Percentiles rank a stretch among this genome's conserved stretches.
Conservation (phyloP, 2,888 invertebrate genomes). For the Thalpophila matura region DNA sequence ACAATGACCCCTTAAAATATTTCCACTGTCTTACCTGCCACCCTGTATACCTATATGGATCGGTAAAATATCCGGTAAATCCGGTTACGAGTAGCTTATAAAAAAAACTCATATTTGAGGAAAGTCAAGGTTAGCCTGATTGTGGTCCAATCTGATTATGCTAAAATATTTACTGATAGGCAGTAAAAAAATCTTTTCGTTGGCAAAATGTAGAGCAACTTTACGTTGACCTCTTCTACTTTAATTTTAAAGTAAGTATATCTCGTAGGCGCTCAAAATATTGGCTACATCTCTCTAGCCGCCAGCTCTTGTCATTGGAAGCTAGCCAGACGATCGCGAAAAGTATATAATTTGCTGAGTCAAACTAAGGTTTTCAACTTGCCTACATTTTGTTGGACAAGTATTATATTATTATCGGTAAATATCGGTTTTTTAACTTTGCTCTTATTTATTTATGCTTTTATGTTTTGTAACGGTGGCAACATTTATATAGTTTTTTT, state of each 20-base stretch:
- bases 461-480: not conserved
- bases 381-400: conserved; percentile 44
- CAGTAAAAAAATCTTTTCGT: conserved; percentile 10
- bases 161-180: not conserved
- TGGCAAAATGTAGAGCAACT: conserved; percentile 22
- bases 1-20: no score
- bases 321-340: conserved; percentile 60
- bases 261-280: conserved; percentile 56
- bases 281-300: conserved; percentile 53
- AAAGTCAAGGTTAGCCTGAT: conserved; percentile 12
- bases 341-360: conserved; percentile 64
- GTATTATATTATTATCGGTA: conserved; percentile 43
- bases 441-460: conserved; percentile 23
- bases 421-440: conserved; percentile 53
- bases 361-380: conserved; percentile 49
- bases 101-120: not conserved
- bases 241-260: conserved; percentile 49
- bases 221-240: conserved; percentile 35
- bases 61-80: not conserved
- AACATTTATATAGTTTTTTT: conserved; percentile 4
- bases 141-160: conserved; percentile 5
- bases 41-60: no score
- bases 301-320: conserved; percentile 61
- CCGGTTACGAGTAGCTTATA: not conserved
- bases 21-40: no score